Base-by-base conservation (phyloP, 2,797 vertebrate genomes). In the Tenualosa ilisha region DNA sequence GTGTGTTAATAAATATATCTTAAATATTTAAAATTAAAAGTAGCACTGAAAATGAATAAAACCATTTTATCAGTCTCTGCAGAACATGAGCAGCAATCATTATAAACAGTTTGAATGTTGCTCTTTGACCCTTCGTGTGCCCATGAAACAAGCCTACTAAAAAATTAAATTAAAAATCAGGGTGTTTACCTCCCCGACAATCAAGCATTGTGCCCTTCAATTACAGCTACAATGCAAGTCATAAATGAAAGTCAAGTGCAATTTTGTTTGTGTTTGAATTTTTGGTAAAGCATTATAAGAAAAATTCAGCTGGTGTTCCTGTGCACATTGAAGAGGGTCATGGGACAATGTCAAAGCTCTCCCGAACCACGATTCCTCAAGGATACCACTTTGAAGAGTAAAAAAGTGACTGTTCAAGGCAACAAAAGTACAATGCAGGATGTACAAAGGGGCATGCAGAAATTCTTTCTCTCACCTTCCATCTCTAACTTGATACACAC, bases 281-380 rank as follows among this genome's bases (percentile, higher is more conserved):
- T 82, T 85, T 85, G 24, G 81, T 86, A 86, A 84, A 86, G 83
- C 84, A 84, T 83, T 81, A 85, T 84, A 85, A 75, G 37, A 87
- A 82, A 68, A 83, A 81, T 87, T 91, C 83, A 88, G 87, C 86
- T 88, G 88, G 89, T 85, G 85, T 86, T 85, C 85, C 86, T 83
- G 82, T 90, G 86, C 88, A 88, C 88, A 85, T 89, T 88, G 81
- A 86, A 87, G 81, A 90, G 85, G 81, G 84, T 85, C 82, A 88
- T 88, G 83, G 87, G 85, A 81, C 87, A 87, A 87, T 89, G 88
- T 89, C 87, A 90, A 83, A 88, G 84, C 84, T 83, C 84, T 85
- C 51, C 84, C 83, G 72, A 51, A 82, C 85, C 85, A 86, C 88
- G 86, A 81, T 85, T 85, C 50, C 49, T 82, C 88, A 86, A 88